Conservation (phyloP, 64 coral and sea anemone genomes). For the Porites lutea region DNA sequence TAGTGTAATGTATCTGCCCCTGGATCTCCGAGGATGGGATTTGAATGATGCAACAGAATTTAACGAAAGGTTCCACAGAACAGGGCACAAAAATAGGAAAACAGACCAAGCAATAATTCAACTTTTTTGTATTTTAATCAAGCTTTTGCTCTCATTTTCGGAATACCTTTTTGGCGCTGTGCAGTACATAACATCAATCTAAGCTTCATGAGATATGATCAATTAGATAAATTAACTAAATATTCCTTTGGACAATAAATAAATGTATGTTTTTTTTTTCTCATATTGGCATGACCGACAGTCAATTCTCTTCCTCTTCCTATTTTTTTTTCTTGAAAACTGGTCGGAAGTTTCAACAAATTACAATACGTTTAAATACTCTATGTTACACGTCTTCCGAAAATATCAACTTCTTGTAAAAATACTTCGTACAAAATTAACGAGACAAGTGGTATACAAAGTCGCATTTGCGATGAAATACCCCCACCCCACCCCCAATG, state of each 20-base stretch:
- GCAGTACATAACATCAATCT: constrained; percentile 33
- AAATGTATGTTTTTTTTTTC: constrained; percentile 42
- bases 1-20: no score
- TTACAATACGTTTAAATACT: constrained; percentile 71
- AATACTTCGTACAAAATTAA: constrained; percentile 93
- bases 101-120: not conserved
- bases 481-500: not conserved
- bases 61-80: not conserved
- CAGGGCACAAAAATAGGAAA: not conserved
- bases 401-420: constrained; percentile 89
- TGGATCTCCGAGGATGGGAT: no score
- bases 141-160: constrained; percentile 23
- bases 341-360: constrained; percentile 51
- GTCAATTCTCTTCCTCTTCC: constrained; percentile 7
- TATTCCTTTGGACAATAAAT: constrained; percentile 60
- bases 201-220: constrained; percentile 38
- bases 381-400: constrained; percentile 80
- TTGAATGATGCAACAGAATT: no score
- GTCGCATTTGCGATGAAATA: not conserved
- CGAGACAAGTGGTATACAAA: constrained; percentile 49
- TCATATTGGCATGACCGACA: constrained; percentile 36
- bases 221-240: constrained; percentile 45
- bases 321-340: constrained; percentile 35
- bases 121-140: constrained; percentile 23
- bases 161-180: constrained; percentile 7